A percentile compares a stretch with the other conserved stretches of the same genome.
Conservation (phyloP, 2,113 vertebrate genomes). For the Arizona elegans region DNA sequence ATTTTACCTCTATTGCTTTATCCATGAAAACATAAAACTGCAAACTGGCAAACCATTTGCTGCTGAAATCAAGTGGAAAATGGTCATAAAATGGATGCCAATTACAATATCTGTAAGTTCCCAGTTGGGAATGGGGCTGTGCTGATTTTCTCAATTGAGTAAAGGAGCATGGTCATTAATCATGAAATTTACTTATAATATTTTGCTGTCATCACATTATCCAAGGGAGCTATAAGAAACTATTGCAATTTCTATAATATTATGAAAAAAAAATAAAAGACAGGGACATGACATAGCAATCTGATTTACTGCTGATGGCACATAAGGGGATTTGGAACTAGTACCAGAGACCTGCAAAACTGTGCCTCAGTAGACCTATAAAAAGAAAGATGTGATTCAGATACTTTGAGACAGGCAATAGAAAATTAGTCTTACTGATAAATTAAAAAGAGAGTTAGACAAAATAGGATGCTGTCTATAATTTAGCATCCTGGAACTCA, state of each 20-base stretch:
- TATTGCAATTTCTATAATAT: background rate
- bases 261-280: slow-evolving; percentile 8
- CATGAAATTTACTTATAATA: slow-evolving; percentile 20
- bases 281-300: background rate
- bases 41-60: background rate
- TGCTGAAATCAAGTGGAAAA: slow-evolving; percentile 12
- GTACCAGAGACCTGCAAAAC: background rate
- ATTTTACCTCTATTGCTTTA: background rate
- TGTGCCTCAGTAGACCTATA: slow-evolving; percentile 3
- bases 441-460: background rate
- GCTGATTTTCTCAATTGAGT: slow-evolving; percentile 20
- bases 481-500: background rate
- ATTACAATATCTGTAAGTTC: slow-evolving; percentile 18
- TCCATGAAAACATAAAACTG: background rate
- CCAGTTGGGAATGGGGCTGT: background rate
- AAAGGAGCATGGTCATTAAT: slow-evolving; percentile 15
- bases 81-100: slow-evolving; percentile 14
- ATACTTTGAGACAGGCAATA: slow-evolving; percentile 8
- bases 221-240: slow-evolving; percentile 13
- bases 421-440: background rate
- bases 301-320: slow-evolving; percentile 8
- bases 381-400: slow-evolving; percentile 7
- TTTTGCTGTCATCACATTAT: slow-evolving; percentile 22
- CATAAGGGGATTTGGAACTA: slow-evolving; percentile 14
- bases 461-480: background rate